Conservation (phyloP, 2,888 invertebrate genomes). For the Cheilosia variabilis region DNA sequence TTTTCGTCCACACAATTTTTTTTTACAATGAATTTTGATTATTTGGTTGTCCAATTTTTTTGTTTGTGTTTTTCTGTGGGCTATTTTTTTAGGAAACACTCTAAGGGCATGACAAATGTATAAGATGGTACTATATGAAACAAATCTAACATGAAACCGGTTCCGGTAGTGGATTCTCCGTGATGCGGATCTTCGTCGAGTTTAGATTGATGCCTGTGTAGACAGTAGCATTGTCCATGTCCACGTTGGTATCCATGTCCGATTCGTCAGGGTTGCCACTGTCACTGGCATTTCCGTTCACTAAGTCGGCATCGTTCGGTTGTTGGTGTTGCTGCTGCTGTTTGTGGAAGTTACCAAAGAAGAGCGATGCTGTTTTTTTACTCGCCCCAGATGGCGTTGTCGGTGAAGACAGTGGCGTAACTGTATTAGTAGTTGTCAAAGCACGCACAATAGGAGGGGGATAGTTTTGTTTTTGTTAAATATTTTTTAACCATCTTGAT, state of each 20-base stretch:
- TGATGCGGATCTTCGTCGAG: conserved; percentile 83
- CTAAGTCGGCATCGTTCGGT: conserved; percentile 63
- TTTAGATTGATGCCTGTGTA: conserved; percentile 78
- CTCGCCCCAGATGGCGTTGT: conserved; percentile 82
- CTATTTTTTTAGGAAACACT: conserved; percentile 49
- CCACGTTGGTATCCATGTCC: conserved; percentile 76
- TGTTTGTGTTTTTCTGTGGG: conserved; percentile 28
- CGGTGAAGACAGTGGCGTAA: conserved; percentile 82
- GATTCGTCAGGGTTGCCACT: conserved; percentile 76
- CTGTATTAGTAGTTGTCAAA: conserved; percentile 78
- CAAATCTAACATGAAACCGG: conserved; percentile 82
- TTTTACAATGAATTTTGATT: conserved; percentile 47
- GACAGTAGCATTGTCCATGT: conserved; percentile 79
- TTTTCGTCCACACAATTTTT: conserved; percentile 28
- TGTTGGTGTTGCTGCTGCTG: conserved; percentile 77
- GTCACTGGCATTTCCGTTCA: conserved; percentile 66
- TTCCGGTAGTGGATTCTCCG: conserved; percentile 84
- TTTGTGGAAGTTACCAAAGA: conserved; percentile 82
- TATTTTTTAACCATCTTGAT: conserved; percentile 77
- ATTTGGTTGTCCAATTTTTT: conserved; percentile 7
- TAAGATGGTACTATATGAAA: conserved; percentile 39
- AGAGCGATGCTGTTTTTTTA: conserved; percentile 82
- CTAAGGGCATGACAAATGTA: conserved; percentile 58
- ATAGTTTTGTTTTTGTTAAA: conserved; percentile 82
- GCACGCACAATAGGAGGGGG: conserved; percentile 77